Evolutionary conservation across 2,113 vertebrate species (phyloP), one percentile per base, ranked within the genome.

Genomic region (Atrichornis clamosus): DNA sequence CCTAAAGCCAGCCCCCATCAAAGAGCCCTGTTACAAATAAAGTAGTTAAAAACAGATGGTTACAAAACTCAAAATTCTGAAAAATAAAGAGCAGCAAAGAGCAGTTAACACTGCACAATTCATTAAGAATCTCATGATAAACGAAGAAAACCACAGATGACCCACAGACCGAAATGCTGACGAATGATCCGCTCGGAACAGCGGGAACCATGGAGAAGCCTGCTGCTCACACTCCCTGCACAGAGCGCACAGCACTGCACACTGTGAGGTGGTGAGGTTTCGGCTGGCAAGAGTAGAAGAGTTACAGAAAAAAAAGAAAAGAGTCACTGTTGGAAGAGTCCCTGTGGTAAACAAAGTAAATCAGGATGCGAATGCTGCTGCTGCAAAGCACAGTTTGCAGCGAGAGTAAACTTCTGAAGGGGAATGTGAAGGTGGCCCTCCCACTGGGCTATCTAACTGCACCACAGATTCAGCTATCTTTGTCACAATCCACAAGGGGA

Each of bases 341-440:
- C 90, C 95, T 47, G 88, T 10, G 86, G 95, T 92, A 96, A 96
- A 93, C 72, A 86, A 74, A 96, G 90, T 90, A 88, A 88, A 95
- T 87, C 93, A 64, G 89, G 89, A 94, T 68, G 86, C 4, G 6
- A 91, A 63, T 32, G 12, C 33, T 24, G 76, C 95, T 37, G 83
- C 88, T 72, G 76, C 91, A 84, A 69, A 15, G 95, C 90, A 56
- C 87, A 13, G 96, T 84, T 46, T 92, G 90, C 79, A 74, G 79
- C 27, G 0, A n/a, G 24, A 90, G 72, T 27, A 47, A 86, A 95
- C 76, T 95, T 92, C 83, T 91, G 91, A 78, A 93, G 91, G 91
- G 83, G 93, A 95, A 89, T 32, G 89, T 39, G 93, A 87, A 95
- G 94, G 94, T 93, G 91, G 95, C 86, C 89, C 91, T 93, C 95